Percentiles rank a stretch among this genome's conserved stretches.
Evolutionary conservation across 1,140 invertebrate species (phyloP).

Genomic region (Radopholus similis): DNA sequence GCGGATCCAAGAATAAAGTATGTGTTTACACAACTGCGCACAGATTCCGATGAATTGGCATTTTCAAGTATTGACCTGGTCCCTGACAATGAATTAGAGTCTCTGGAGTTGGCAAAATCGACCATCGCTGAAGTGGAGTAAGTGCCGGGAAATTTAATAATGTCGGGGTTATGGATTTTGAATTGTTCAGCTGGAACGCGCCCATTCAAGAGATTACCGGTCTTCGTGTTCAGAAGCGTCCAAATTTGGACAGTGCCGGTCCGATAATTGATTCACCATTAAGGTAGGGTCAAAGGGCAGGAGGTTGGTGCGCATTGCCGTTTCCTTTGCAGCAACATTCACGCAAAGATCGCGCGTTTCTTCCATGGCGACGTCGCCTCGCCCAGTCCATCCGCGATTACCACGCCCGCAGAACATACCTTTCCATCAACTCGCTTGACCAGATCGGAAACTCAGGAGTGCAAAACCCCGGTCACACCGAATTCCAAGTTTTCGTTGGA

Average conservation of each 20-base stretch:
- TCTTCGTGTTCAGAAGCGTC: constrained; percentile 27
- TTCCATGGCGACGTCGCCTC: constrained; percentile 32
- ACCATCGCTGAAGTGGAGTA: constrained; percentile 21
- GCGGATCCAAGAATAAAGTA: background rate
- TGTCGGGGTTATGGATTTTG: too few relatives aligned
- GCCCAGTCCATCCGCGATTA: background rate
- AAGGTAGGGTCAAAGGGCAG: background rate
- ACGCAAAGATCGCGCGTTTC: constrained; percentile 41
- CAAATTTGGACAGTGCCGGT: too few relatives aligned
- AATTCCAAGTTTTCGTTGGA: constrained; percentile 6
- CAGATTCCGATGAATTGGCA: constrained; percentile 10
- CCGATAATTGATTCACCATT: background rate
- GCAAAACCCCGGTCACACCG: constrained; percentile 12
- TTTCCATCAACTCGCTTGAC: too few relatives aligned
- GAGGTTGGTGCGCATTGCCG: background rate
- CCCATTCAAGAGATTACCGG: constrained; percentile 39
- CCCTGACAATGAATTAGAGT: constrained; percentile 29
- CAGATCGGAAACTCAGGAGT: constrained; percentile 1
- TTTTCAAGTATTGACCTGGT: constrained; percentile 34
- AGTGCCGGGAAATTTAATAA: too few relatives aligned
- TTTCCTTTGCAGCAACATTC: constrained; percentile 33
- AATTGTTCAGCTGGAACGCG: too few relatives aligned
- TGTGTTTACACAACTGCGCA: background rate
- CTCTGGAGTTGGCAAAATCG: constrained; percentile 8
- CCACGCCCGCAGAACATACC: too few relatives aligned